Percentiles rank a stretch among this genome's conserved stretches.
Evolutionary conservation across 1,140 invertebrate species (phyloP).

Genomic region (Drosophila prosaltans): DNA sequence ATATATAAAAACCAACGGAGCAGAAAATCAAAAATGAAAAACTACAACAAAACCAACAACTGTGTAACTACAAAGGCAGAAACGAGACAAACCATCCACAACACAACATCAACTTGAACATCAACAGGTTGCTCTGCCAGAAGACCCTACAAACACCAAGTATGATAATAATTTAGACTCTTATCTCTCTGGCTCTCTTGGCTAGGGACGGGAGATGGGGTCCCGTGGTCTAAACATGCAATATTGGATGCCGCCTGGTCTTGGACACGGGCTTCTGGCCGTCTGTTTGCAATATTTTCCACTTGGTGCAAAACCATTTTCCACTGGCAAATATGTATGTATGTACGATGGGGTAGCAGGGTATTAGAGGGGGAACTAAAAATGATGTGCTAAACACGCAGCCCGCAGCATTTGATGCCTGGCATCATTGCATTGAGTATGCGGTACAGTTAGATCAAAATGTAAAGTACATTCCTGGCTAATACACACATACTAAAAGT

Average conservation of each 20-base stretch:
- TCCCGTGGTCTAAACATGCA: slow-evolving; percentile 53
- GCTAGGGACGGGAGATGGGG: slow-evolving; percentile 11
- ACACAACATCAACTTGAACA: background rate
- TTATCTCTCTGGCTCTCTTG: slow-evolving; percentile 49
- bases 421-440: background rate
- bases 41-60: slow-evolving; percentile 40
- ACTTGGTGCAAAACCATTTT: slow-evolving; percentile 55
- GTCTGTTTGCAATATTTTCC: background rate
- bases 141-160: slow-evolving; percentile 38
- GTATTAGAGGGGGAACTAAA: background rate
- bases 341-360: background rate
- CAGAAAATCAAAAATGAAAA: slow-evolving; percentile 76
- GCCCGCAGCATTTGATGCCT: slow-evolving; percentile 28
- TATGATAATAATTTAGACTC: slow-evolving; percentile 78
- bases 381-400: slow-evolving; percentile 74
- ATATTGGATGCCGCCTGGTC: slow-evolving; percentile 58
- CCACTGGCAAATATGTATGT: slow-evolving; percentile 17
- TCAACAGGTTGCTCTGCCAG: slow-evolving; percentile 20
- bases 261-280: slow-evolving; percentile 31
- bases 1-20: slow-evolving; percentile 58
- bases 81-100: slow-evolving; percentile 23
- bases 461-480: slow-evolving; percentile 45
- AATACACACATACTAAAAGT: slow-evolving; percentile 17
- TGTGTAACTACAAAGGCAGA: slow-evolving; percentile 38
- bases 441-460: slow-evolving; percentile 71